phyloP scores from a whole-genome alignment of 1,140 invertebrate species.

The Eueides isabella region DNA sequence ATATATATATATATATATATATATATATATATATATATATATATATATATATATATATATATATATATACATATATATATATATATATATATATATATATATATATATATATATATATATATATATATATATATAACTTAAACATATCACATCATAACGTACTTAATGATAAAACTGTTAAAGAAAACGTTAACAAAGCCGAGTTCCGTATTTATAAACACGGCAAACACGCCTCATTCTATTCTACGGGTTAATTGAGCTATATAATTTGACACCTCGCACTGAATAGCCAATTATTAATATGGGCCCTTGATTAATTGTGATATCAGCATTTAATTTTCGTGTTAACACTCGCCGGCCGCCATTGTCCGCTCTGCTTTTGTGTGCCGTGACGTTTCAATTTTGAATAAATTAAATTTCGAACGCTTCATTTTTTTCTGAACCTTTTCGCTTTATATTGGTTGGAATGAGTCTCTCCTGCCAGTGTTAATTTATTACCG shows the following conservation, averaged over 20 bases:
- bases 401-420: constrained; percentile 82
- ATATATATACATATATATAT: too few relatives aligned
- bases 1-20: too few relatives aligned
- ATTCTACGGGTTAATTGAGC: constrained; percentile 78
- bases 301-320: constrained; percentile 81
- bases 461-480: constrained; percentile 62
- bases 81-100: too few relatives aligned
- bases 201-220: constrained; percentile 32
- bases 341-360: constrained; percentile 75
- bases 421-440: constrained; percentile 78
- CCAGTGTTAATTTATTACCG: constrained; percentile 75
- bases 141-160: background rate
- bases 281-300: constrained; percentile 82
- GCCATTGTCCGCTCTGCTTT: constrained; percentile 72
- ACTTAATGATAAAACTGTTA: constrained; percentile 11
- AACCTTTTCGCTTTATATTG: constrained; percentile 54
- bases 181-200: constrained; percentile 7
- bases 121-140: background rate
- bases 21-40: too few relatives aligned
- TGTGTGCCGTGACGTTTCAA: constrained; percentile 80
- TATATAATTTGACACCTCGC: constrained; percentile 81
- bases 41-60: too few relatives aligned
- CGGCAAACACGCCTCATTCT: constrained; percentile 49
- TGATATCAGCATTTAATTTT: constrained; percentile 82
- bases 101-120: too few relatives aligned